Percentiles rank a stretch among this genome's conserved stretches.
Evolutionary conservation across 2,113 vertebrate genomes (phyloP).

Genomic region (Vidua macroura): DNA sequence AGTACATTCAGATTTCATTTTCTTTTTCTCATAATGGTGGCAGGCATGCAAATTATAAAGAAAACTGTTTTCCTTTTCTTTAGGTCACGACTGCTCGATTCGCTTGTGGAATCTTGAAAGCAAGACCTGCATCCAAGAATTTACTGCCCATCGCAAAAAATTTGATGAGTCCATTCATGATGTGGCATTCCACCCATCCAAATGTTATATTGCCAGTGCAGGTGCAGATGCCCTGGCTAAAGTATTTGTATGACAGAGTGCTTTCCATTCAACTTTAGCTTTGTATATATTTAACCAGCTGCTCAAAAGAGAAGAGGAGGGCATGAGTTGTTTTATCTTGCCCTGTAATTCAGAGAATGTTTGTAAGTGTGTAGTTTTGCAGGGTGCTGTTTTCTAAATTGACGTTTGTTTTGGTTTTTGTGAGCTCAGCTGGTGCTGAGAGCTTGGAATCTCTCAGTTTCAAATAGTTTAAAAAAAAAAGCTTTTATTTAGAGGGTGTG

Average conservation of each 20-base stretch:
- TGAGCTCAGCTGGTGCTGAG: constrained; percentile 77
- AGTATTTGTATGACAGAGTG: constrained; percentile 95
- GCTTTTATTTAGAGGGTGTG: constrained; percentile 74
- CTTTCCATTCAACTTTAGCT: constrained; percentile 71
- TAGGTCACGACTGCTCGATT: constrained; percentile 98
- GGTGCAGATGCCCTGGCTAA: constrained; percentile 98
- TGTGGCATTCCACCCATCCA: constrained; percentile 97
- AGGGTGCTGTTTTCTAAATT: constrained; percentile 79
- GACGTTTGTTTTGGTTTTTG: constrained; percentile 76
- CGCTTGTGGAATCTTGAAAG: constrained; percentile 99
- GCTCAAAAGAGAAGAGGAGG: constrained; percentile 71
- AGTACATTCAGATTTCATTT: constrained; percentile 73
- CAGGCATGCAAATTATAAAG: background rate
- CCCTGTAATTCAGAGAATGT: constrained; percentile 75
- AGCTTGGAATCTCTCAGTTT: constrained; percentile 75
- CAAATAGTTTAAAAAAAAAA: constrained; percentile 67
- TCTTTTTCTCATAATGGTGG: background rate
- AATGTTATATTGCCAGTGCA: constrained; percentile 97
- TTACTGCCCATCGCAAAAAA: constrained; percentile 98
- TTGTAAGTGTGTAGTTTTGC: constrained; percentile 78
- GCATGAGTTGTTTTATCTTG: constrained; percentile 48
- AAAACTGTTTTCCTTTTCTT: constrained; percentile 9
- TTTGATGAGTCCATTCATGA: constrained; percentile 97
- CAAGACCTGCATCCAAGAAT: constrained; percentile 99
- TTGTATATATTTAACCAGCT: constrained; percentile 80